Percentiles rank a stretch among this genome's conserved stretches.
These are phyloP conservation scores for Athene noctua DNA, from an alignment of 2,113 vertebrate species.

Conservation along the genomic window DNA sequence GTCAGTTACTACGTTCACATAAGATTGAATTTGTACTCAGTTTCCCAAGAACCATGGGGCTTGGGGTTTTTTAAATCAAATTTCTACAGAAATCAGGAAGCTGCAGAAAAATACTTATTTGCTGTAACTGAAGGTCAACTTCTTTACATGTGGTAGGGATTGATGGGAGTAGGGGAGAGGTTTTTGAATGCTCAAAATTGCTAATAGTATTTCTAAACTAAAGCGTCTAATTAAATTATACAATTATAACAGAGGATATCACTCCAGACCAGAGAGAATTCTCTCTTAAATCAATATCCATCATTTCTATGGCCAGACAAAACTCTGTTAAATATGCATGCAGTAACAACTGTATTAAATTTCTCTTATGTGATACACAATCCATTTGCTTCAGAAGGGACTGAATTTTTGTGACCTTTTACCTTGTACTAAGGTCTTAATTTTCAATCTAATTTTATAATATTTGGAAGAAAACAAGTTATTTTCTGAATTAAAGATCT, in stretches of 20 bases:
- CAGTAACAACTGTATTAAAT: not conserved
- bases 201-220: not conserved
- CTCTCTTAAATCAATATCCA: not conserved
- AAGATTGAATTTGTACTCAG: not conserved
- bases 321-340: not conserved
- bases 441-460: not conserved
- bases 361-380: not conserved
- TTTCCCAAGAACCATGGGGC: not conserved
- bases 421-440: not conserved
- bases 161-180: not conserved
- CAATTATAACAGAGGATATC: not conserved
- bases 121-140: not conserved
- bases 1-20: not conserved
- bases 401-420: not conserved
- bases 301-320: not conserved
- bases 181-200: not conserved
- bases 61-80: not conserved
- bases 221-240: not conserved
- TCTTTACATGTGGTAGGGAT: not conserved
- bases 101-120: not conserved
- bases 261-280: not conserved
- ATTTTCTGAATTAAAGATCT: not conserved
- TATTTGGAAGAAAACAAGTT: not conserved
- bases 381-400: not conserved
- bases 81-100: not conserved